Percentiles rank a stretch among this genome's conserved stretches.
Conservation (phyloP, 2,113 vertebrate species). For the Megalops atlanticus region DNA sequence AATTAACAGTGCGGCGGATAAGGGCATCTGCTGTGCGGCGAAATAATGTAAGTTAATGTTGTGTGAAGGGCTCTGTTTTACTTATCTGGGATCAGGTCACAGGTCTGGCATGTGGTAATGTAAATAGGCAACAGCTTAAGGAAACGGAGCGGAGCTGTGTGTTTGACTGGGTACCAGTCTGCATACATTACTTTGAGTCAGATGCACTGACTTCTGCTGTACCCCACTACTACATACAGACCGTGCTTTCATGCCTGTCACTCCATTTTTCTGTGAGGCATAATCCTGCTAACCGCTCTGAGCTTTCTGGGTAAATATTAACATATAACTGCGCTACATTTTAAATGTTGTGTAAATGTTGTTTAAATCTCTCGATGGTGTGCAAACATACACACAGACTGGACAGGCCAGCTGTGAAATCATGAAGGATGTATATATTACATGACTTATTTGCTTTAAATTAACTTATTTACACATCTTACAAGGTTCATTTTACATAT, state of each 20-base stretch:
- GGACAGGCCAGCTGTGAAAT: background rate
- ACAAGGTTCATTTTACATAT: too few relatives aligned
- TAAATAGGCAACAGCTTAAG: background rate
- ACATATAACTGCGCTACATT: background rate
- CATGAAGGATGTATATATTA: too few relatives aligned
- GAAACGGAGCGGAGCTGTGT: background rate
- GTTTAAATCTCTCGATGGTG: background rate
- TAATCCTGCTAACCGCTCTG: background rate
- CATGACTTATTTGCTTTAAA: too few relatives aligned
- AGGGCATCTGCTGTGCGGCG: too few relatives aligned
- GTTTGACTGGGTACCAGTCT: background rate
- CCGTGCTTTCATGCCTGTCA: background rate
- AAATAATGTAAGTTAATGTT: too few relatives aligned
- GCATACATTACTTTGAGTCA: background rate
- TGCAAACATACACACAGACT: background rate
- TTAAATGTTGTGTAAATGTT: background rate
- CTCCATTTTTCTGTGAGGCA: background rate
- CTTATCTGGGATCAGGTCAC: too few relatives aligned
- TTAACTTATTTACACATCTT: too few relatives aligned
- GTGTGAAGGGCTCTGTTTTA: too few relatives aligned
- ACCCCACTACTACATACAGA: background rate
- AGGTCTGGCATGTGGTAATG: background rate
- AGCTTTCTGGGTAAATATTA: background rate
- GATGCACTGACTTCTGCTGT: background rate
- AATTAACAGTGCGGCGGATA: too few relatives aligned